Conservation (phyloP, 2,797 vertebrate genomes). For the Mus caroli region DNA sequence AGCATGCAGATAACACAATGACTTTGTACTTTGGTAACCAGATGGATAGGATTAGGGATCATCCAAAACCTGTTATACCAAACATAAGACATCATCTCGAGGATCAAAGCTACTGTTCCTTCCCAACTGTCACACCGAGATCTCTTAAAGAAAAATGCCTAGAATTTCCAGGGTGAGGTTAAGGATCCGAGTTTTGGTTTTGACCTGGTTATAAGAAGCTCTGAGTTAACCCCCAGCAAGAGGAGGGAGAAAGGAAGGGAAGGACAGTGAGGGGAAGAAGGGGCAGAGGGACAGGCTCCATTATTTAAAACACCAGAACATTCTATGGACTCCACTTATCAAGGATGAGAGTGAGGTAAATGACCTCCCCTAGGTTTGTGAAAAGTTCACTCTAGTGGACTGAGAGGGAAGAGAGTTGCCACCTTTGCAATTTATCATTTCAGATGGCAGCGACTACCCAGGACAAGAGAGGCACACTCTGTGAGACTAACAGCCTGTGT, state of each 20-base stretch:
- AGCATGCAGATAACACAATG: not conserved
- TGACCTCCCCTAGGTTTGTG: conserved; percentile 49
- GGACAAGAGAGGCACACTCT: not conserved
- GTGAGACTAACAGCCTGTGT: not conserved
- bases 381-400: conserved; percentile 61
- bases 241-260: no score
- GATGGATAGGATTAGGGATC: not conserved
- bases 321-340: conserved; percentile 59
- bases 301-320: conserved; percentile 67
- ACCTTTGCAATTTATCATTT: conserved; percentile 45
- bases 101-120: not conserved
- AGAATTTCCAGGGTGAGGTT: not conserved
- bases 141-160: not conserved
- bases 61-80: not conserved
- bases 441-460: conserved; percentile 32
- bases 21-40: not conserved
- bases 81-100: not conserved
- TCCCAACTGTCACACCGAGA: not conserved
- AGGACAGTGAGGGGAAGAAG: not conserved
- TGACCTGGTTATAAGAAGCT: not conserved
- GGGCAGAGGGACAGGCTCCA: not conserved
- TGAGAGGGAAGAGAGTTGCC: conserved; percentile 47
- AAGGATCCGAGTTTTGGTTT: not conserved
- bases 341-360: conserved; percentile 39
- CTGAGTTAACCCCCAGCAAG: not conserved